Base-by-base conservation (phyloP, 2,888 invertebrate species). In the Papilio gigon region DNA sequence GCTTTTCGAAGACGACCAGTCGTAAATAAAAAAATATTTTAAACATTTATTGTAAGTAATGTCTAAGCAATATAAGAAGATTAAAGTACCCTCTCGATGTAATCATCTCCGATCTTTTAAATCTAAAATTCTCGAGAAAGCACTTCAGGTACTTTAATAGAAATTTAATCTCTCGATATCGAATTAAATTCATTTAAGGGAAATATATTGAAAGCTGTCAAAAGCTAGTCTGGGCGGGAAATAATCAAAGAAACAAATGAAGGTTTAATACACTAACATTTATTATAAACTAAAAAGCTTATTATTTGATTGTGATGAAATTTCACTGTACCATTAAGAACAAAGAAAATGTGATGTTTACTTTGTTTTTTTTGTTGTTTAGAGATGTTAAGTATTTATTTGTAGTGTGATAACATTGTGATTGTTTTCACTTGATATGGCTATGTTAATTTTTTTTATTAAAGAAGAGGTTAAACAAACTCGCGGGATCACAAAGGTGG, bases 121-220 rank as follows among this genome's bases (percentile, higher is more conserved):
- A 61, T 44, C 61, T 61, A 37, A 60, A 25, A 60, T 60, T 40
- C 6, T 17, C 27, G 27, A 27, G 17, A 44, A 61, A 61, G 61
- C 30, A 61, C 9, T 42, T 61, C 44, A 17, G 1, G 30, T 61
- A 40, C 30, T 61, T 44, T 61, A 25, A 42, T 42, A 61, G 27
- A 27, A 40, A 44, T 30, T 61, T 40, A 61, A 61, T 44, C 44
- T 42, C 42, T 25, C 4, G 61, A 27, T 61, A 61, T 61, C 27
- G 6, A 44, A 27, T 42, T 27, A 30, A 61, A 27, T 42, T 40
- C 8, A 42, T 42, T 61, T 42, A 42, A 42, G 11, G 9, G 3
- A 61, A 61, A 61, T 61, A 42, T 40, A 42, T 44, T 61, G 27
- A 25, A 27, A 27, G 40, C 17, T 4, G 4, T 22, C 20, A 47